phyloP scores from a whole-genome alignment of 92 coral and sea anemone species.

The Actinernus sp. region DNA sequence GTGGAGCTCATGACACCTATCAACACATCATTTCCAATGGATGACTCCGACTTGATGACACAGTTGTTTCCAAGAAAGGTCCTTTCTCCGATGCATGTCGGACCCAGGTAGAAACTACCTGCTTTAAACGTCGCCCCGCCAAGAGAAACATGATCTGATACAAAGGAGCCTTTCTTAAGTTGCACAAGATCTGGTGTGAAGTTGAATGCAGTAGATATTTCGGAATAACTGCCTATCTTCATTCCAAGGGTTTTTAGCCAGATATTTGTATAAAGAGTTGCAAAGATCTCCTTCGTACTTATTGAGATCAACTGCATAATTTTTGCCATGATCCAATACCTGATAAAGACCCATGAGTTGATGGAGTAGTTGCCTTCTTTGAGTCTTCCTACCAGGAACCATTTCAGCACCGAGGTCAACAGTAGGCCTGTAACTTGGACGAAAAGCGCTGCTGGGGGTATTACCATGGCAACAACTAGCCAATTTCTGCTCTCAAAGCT shows the following conservation, averaged over 20 bases:
- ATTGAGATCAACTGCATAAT: neutral
- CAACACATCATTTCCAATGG: neutral
- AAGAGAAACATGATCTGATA: constrained; percentile 16
- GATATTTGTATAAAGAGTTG: constrained; percentile 9
- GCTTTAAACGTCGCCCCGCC: constrained; percentile 5
- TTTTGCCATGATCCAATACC: constrained; percentile 5
- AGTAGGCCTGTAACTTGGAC: neutral
- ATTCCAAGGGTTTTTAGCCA: constrained; percentile 16
- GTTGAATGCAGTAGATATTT: constrained; percentile 12
- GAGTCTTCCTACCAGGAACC: constrained; percentile 4
- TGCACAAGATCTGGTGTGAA: constrained; percentile 4
- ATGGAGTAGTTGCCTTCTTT: constrained; percentile 7
- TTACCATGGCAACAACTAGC: constrained; percentile 3
- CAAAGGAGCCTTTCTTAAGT: constrained; percentile 8
- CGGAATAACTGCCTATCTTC: neutral
- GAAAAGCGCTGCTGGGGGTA: constrained; percentile 7
- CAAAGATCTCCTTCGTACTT: constrained; percentile 3
- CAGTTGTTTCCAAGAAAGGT: constrained; percentile 12
- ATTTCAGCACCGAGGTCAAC: constrained; percentile 3
- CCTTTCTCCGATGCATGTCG: constrained; percentile 1
- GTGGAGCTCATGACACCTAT: constrained; percentile 13
- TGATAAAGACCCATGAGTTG: constrained; percentile 1
- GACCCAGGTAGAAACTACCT: neutral
- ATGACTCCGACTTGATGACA: constrained; percentile 3
- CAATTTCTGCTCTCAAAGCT: neutral